Base-by-base conservation (phyloP, 2,113 vertebrate genomes). In the Epinephelus fuscoguttatus region DNA sequence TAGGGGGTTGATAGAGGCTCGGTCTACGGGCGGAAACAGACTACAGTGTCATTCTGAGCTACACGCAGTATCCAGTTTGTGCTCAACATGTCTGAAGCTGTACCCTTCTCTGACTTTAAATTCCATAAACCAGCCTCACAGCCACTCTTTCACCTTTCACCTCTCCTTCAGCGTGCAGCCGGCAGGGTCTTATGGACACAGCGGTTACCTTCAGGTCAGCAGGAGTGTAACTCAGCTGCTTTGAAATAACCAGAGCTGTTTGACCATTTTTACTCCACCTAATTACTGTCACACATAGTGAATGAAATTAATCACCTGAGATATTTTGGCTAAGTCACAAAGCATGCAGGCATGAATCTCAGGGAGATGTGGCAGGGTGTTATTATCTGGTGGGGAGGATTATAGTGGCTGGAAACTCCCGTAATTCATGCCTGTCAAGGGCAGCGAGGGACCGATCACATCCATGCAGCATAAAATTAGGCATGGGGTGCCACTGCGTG, bases 301-400 rank as follows among this genome's bases (percentile, higher is more conserved):
- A 87, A 80, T 78, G n/a, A 81, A 87, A 81, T 82, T 30, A 87
- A 89, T 88, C 82, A 89, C 83, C 70, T 78, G 78, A 59, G 83
- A 77, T 81, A 91, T 85, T 91, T 78, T 78, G 75, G 80, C 78
- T 37, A 45, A 69, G 78, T 42, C 62, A 70, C 45, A 47, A 69
- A 77, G 84, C 81, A 70, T 15, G 21, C 25, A 45, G 25, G 70
- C 45, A 60, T 68, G 50, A 72, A 45, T 90, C 69, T 85, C 55
- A 68, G 68, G 45, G 52, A 75, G 71, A 81, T 53, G 81, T 88
- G 84, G 80, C 89, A 89, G 84, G 89, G 67, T 91, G 79, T 93
- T 89, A 88, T 94, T 86, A 87, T 82, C 67, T 73, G 71, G 37
- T 85, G 72, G 75, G 82, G 55, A 64, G 79, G 78, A 72, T 78